Conservation (phyloP, 2,113 vertebrate genomes). For the Axis porcinus region DNA sequence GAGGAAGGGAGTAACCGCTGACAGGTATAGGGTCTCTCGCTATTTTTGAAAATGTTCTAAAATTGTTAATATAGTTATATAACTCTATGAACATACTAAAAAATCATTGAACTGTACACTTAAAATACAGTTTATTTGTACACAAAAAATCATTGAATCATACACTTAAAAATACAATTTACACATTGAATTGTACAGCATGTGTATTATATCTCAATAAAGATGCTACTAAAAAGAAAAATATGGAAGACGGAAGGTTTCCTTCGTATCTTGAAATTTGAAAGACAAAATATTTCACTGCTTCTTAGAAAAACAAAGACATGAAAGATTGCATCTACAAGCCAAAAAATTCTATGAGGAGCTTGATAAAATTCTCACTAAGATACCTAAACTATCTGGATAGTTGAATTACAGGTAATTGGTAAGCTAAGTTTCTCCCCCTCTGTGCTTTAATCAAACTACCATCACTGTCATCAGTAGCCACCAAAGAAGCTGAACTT, state of each 20-base stretch:
- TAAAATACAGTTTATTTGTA: neutral
- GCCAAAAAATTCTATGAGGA: neutral
- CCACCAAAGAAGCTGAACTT: fast-evolving
- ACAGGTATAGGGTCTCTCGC: neutral
- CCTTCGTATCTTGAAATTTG: neutral
- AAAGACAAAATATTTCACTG: neutral
- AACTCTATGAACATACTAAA: neutral
- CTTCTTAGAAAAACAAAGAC: neutral
- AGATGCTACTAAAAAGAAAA: neutral
- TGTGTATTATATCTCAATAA: neutral
- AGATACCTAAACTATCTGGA: neutral
- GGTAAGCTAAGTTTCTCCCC: neutral
- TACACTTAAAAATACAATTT: neutral
- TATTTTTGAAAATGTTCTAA: neutral
- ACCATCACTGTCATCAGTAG: neutral
- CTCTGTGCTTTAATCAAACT: neutral
- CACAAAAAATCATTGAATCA: neutral
- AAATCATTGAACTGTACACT: neutral
- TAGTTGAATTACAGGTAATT: neutral
- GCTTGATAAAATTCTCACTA: neutral
- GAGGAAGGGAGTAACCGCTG: neutral
- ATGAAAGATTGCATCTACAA: neutral
- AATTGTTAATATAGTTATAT: neutral
- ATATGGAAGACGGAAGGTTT: neutral
- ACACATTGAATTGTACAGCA: neutral